Conservation (phyloP, 2,113 vertebrate genomes). For the Chaetorhynchus papuensis region DNA sequence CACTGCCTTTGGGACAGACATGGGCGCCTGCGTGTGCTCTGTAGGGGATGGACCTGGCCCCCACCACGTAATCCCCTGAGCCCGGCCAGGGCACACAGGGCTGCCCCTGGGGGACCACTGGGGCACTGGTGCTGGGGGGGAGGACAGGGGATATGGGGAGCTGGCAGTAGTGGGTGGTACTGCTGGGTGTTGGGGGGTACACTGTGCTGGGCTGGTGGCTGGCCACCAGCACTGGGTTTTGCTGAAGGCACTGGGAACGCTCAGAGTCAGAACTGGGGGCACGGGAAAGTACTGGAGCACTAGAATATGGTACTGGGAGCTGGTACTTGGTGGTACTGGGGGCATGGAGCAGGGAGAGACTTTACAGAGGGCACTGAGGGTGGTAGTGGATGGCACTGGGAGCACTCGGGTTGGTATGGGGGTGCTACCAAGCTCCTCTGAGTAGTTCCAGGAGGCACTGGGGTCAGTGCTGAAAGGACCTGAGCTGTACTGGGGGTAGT, state of each 20-base stretch:
- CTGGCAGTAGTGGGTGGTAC: neutral
- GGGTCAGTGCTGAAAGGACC: neutral
- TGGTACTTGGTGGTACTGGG: neutral
- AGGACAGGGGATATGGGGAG: accelerated
- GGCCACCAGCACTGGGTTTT: accelerated
- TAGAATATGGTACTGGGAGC: neutral
- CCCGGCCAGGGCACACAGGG: accelerated
- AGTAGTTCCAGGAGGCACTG: neutral
- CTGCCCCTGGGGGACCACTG: neutral
- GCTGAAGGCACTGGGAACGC: neutral
- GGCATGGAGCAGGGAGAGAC: too few species aligned
- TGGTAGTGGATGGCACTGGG: neutral
- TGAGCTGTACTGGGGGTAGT: accelerated
- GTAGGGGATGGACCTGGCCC: neutral
- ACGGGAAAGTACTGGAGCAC: neutral
- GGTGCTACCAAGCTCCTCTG: neutral
- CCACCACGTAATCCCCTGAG: accelerated
- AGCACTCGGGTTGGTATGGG: neutral
- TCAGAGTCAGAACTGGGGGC: neutral
- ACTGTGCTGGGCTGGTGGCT: neutral
- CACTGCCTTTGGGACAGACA: neutral
- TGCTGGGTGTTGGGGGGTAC: neutral
- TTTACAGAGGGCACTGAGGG: neutral
- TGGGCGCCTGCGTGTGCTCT: neutral
- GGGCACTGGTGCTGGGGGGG: too few species aligned